Base-by-base conservation (phyloP, 2,888 invertebrate species). In the Philaethria dido region DNA sequence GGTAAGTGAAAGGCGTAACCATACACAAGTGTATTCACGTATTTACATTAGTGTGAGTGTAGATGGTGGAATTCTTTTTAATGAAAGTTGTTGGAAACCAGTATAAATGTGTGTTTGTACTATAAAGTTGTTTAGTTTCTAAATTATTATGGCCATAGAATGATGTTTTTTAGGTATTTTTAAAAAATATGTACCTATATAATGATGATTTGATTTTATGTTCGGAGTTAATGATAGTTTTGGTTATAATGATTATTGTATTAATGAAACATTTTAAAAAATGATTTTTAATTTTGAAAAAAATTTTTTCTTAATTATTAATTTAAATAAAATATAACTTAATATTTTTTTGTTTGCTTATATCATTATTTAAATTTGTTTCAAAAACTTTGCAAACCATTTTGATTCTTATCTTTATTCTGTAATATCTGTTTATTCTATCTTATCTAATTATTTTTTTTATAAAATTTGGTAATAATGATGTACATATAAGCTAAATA, bases 1-100 rank as follows among this genome's bases (percentile, higher is more conserved):
- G 44, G 89, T 83, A 75, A 86, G 89, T 85, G 90, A 92, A 91
- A 91, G 91, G 85, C 83, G 76, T 87, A 66, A 90, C 83, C 79
- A 66, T 76, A 92, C 80, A 82, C 69, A 69, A 52, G 63, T 73
- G 81, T 90, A 81, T 59, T 59, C 70, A 87, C 80, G 75, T 74
- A 20, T 14, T 61, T 2, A 71, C 18, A 13, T 2, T 29, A 70
- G 89, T 88, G 77, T 83, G 83, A n/a, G 89, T 86, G 83, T 80
- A 79, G 83, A 84, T 81, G 81, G 79, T 73, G 81, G 81, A 70
- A 76, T 79, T 87, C 85, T 88, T 82, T 86, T 88, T 82, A 80
- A 80, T 77, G 79, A 78, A 80, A 79, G 78, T 78, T 81, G 86
- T 85, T 85, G 83, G 83, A 83, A 83, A 82, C 83, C 83, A 80